Percentiles rank a stretch among this genome's conserved stretches.
These are phyloP conservation scores for Trogon melanurus DNA, from an alignment of 2,113 vertebrate species.

Conservation along the genomic window DNA sequence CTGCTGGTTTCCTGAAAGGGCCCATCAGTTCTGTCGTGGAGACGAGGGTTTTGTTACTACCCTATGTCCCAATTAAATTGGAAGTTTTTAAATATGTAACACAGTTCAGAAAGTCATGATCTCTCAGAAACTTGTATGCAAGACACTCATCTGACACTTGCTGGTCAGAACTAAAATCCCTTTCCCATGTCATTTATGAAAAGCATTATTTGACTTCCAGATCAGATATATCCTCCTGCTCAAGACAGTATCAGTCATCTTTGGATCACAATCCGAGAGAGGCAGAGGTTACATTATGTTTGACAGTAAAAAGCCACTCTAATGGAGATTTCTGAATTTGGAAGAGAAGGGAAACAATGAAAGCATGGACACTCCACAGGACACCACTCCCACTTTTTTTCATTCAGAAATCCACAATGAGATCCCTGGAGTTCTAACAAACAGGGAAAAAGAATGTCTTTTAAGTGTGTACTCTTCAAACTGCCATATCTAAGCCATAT, in stretches of 20 bases:
- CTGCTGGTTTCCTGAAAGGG: fast-evolving
- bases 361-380: background rate
- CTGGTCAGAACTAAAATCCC: background rate
- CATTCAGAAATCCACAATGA: background rate
- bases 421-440: background rate
- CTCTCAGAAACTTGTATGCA: background rate
- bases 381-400: background rate
- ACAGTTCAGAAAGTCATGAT: background rate
- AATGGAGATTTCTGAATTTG: background rate
- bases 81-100: background rate
- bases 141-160: background rate
- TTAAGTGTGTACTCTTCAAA: background rate
- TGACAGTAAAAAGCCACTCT: background rate
- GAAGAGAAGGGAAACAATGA: background rate
- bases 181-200: background rate
- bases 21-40: background rate
- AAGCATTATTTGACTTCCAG: background rate
- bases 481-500: background rate
- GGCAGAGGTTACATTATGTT: background rate
- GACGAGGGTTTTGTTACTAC: background rate
- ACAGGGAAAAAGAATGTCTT: background rate
- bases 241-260: background rate
- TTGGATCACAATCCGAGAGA: background rate
- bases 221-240: background rate
- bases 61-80: background rate